Conservation (phyloP, 2,797 vertebrate genomes). For the Clamator glandarius region DNA sequence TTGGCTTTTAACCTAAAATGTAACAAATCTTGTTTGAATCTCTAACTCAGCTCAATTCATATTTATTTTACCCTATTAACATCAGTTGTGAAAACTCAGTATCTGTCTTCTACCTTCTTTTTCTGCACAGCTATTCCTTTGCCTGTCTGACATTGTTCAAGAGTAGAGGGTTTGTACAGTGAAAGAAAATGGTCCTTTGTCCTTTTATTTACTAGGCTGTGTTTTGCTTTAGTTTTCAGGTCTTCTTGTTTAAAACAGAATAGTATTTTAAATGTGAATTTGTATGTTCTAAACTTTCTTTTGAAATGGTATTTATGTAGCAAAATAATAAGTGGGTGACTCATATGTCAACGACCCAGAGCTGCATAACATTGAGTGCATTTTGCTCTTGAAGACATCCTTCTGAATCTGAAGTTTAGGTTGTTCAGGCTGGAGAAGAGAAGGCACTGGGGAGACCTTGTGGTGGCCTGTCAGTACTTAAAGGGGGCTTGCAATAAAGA, state of each 20-base stretch:
- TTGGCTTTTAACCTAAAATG: not conserved
- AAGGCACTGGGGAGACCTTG: too few species aligned
- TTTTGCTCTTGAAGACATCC: not conserved
- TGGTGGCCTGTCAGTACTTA: too few species aligned
- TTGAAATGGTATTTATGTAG: not conserved
- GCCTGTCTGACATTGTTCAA: not conserved
- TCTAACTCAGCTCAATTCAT: not conserved
- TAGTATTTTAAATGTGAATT: not conserved
- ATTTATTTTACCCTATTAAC: not conserved
- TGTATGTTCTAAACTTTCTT: not conserved
- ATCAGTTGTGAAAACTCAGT: not conserved
- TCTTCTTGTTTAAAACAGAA: not conserved
- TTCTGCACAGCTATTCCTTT: not conserved
- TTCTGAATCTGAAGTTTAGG: not conserved
- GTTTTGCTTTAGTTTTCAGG: not conserved
- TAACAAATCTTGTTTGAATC: not conserved
- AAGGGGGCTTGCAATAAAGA: too few species aligned
- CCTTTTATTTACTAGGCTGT: not conserved
- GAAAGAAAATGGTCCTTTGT: not conserved
- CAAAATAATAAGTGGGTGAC: not conserved
- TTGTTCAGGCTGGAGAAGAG: too few species aligned
- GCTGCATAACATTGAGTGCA: not conserved
- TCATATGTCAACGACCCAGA: not conserved
- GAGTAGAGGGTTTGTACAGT: not conserved
- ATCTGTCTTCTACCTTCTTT: not conserved